Percentiles rank a stretch among this genome's conserved stretches.
These are phyloP conservation scores for Bradypus variegatus DNA, from an alignment of 2,797 vertebrate genomes.

Conservation along the genomic window DNA sequence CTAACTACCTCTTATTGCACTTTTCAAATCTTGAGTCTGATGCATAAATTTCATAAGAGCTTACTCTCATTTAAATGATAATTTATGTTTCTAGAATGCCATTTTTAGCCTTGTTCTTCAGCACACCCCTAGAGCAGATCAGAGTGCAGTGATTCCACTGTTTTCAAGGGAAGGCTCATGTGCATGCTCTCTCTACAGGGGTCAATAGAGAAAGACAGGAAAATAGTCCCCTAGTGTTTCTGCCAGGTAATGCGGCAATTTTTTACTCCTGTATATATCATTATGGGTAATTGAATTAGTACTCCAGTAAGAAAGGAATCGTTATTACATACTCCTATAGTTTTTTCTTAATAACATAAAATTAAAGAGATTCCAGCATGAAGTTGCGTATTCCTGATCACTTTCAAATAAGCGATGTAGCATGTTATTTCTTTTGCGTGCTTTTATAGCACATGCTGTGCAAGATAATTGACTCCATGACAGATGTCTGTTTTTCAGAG, in stretches of 20 bases:
- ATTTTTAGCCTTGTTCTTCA: slow-evolving; percentile 26
- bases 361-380: slow-evolving; percentile 60
- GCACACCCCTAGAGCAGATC: slow-evolving; percentile 18
- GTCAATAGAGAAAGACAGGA: slow-evolving; percentile 28
- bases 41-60: slow-evolving; percentile 39
- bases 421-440: slow-evolving; percentile 60
- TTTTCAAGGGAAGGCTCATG: slow-evolving; percentile 50
- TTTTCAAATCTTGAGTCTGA: slow-evolving; percentile 42
- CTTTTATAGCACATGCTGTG: slow-evolving; percentile 56
- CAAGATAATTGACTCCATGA: slow-evolving; percentile 56
- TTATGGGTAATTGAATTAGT: slow-evolving; percentile 57
- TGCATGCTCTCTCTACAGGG: background rate
- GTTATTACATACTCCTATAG: slow-evolving; percentile 55
- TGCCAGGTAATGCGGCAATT: slow-evolving; percentile 3
- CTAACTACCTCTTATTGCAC: slow-evolving; percentile 19
- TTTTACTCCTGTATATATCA: slow-evolving; percentile 20
- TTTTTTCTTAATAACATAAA: slow-evolving; percentile 66
- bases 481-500: slow-evolving; percentile 61
- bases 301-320: slow-evolving; percentile 41
- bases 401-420: slow-evolving; percentile 57
- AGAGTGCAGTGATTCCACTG: slow-evolving; percentile 30
- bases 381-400: slow-evolving; percentile 51
- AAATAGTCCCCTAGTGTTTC: slow-evolving; percentile 16
- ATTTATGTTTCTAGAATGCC: slow-evolving; percentile 35
- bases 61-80: slow-evolving; percentile 52